Conservation (phyloP, 2,113 vertebrate species). For the Nothocercus julius region DNA sequence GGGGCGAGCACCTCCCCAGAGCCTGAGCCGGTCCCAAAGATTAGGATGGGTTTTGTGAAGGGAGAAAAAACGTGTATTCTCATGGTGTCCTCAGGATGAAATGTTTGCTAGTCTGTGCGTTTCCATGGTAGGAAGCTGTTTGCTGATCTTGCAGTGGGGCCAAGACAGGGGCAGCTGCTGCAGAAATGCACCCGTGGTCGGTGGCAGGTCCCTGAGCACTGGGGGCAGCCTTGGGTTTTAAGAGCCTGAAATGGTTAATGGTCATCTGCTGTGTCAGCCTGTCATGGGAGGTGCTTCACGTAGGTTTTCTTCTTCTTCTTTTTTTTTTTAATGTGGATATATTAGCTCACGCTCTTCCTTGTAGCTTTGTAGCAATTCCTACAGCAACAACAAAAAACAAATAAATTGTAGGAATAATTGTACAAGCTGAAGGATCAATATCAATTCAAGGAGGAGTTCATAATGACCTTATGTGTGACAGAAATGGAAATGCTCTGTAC, state of each 20-base stretch:
- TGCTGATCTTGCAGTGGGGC: neutral
- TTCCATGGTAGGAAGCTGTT: constrained; percentile 4
- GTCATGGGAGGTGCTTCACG: neutral
- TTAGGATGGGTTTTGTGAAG: constrained; percentile 45
- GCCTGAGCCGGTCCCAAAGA: neutral
- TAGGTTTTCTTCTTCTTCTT: neutral
- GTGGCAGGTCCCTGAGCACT: neutral
- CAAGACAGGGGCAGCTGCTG: neutral
- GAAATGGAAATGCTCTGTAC: constrained; percentile 71
- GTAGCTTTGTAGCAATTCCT: constrained; percentile 62
- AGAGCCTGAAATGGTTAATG: constrained; percentile 55
- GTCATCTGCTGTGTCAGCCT: constrained; percentile 58
- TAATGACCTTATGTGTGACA: constrained; percentile 69
- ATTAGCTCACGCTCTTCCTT: constrained; percentile 59
- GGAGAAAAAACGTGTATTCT: neutral
- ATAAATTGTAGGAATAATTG: constrained; percentile 65
- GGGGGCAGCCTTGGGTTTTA: neutral
- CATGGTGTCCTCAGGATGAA: neutral
- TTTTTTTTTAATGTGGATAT: constrained; percentile 24
- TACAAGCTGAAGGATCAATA: constrained; percentile 74
- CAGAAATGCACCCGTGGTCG: neutral
- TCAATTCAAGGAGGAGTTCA: constrained; percentile 73
- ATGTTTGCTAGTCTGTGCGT: constrained; percentile 27
- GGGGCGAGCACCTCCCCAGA: neutral
- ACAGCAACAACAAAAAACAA: constrained; percentile 55